A percentile compares a stretch with the other conserved stretches of the same genome.
Conservation (phyloP, 2,113 vertebrate species). For the Amphilophus citrinellus region DNA sequence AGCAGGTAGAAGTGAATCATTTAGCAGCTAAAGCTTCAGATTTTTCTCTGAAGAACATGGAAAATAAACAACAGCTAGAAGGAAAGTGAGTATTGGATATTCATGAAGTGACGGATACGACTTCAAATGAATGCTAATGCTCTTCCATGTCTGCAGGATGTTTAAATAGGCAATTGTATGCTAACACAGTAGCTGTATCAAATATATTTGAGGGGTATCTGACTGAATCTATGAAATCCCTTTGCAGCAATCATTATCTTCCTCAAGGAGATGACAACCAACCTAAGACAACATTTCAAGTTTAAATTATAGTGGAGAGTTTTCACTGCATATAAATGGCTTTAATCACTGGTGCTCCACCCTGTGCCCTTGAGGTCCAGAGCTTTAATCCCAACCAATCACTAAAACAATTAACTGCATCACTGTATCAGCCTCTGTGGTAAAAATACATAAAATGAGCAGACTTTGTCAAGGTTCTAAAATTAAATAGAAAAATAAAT, state of each 20-base stretch:
- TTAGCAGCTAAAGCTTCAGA: background rate
- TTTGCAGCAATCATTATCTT: background rate
- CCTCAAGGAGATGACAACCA: background rate
- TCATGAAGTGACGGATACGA: background rate
- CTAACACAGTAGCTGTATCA: slow-evolving; percentile 1
- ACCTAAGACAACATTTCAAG: background rate
- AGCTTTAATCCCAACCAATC: slow-evolving; percentile 36
- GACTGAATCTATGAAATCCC: slow-evolving; percentile 1
- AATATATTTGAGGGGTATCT: slow-evolving; percentile 1
- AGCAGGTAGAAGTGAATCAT: background rate
- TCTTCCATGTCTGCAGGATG: slow-evolving; percentile 2
- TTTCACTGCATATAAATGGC: slow-evolving; percentile 10
- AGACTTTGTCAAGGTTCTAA: background rate
- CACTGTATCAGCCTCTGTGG: slow-evolving; percentile 1
- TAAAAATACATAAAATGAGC: slow-evolving; percentile 31
- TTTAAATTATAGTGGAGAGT: background rate
- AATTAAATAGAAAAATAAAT: background rate
- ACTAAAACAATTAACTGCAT: slow-evolving; percentile 34
- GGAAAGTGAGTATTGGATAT: slow-evolving; percentile 11
- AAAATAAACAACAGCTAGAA: slow-evolving; percentile 19
- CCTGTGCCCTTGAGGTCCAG: slow-evolving; percentile 3
- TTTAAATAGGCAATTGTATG: slow-evolving; percentile 10
- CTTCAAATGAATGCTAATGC: slow-evolving; percentile 27
- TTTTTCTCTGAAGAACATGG: background rate
- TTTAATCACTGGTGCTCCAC: slow-evolving; percentile 31